Percentiles rank a stretch among this genome's conserved stretches.
phyloP scores from a whole-genome alignment of 2,888 invertebrate genomes.

The Aricia artaxerxes region DNA sequence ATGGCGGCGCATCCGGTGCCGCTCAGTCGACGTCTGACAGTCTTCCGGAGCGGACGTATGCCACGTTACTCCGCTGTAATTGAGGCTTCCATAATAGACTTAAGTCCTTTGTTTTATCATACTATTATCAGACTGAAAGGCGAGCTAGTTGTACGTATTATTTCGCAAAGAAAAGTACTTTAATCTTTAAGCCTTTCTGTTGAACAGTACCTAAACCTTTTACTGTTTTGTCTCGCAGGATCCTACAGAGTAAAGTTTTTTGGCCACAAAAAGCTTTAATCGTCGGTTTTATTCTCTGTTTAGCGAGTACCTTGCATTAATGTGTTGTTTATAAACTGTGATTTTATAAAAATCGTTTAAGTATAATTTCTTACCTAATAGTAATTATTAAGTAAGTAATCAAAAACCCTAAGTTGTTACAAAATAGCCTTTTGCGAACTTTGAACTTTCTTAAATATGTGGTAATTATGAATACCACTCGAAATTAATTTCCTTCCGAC shows the following conservation, averaged over 20 bases:
- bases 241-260: background rate
- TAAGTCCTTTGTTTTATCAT: conserved; percentile 16
- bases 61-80: conserved; percentile 39
- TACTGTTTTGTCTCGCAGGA: background rate
- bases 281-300: background rate
- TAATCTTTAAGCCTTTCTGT: background rate
- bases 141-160: background rate
- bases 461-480: conserved; percentile 4
- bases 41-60: conserved; percentile 48
- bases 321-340: background rate
- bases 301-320: background rate
- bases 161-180: background rate
- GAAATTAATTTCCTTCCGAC: conserved; percentile 42
- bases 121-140: background rate
- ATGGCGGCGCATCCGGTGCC: conserved; percentile 48
- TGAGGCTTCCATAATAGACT: conserved; percentile 39
- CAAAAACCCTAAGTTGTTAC: background rate
- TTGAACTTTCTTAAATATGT: background rate
- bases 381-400: too few species aligned
- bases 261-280: background rate
- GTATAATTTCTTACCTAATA: too few species aligned
- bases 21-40: conserved; percentile 46
- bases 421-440: background rate
- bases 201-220: background rate
- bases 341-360: too few species aligned